Base-by-base conservation (phyloP, 2,797 vertebrate genomes). In the Anniella stebbinsi region DNA sequence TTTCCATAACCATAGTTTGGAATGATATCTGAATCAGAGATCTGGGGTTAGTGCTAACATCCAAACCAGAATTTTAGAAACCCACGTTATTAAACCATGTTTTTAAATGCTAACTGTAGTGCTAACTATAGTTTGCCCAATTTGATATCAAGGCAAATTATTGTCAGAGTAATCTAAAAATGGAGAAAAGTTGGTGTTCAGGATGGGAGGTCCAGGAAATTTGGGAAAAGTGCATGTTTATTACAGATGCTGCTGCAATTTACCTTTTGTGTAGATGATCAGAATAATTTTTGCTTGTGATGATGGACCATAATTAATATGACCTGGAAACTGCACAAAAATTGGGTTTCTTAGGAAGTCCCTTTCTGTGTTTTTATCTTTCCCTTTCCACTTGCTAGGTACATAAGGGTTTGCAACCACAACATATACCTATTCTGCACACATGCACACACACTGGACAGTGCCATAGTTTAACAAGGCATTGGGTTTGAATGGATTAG, bases 141-240 rank as follows among this genome's bases (percentile, higher is more conserved):
- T 18, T 4, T 84, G 73, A 45, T 51, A 63, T 41, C 51, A 57
- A 4, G 25, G 87, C 80, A 88, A 83, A 81, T 73, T 73, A 63
- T 45, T 54, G 23, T 80, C 33, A 70, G n/a, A 70, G 4, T 2
- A 75, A 28, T 84, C 4, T 51, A 73, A 66, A 83, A 88, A 83
- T n/a, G 57, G 45, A 83, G 21, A 21, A 88, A 30, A 75, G 66
- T 83, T 73, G 33, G 41, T 36, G 60, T 36, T 10, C 13, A 75
- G 33, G n/a, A 69, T 12, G 25, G 25, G 84, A 80, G 21, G 13
- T n/a, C 10, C 6, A 66, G n/a, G 23, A 45, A n/a, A 8, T 73
- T 84, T 57, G n/a, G 33, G 38, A 25, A 38, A 77, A 45, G 91
- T 93, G 85, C 88, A 45, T 75, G 82, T 84, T 92, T 88, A 89